Conservation (phyloP, 2,797 vertebrate species). For the Onychomys leucogaster region DNA sequence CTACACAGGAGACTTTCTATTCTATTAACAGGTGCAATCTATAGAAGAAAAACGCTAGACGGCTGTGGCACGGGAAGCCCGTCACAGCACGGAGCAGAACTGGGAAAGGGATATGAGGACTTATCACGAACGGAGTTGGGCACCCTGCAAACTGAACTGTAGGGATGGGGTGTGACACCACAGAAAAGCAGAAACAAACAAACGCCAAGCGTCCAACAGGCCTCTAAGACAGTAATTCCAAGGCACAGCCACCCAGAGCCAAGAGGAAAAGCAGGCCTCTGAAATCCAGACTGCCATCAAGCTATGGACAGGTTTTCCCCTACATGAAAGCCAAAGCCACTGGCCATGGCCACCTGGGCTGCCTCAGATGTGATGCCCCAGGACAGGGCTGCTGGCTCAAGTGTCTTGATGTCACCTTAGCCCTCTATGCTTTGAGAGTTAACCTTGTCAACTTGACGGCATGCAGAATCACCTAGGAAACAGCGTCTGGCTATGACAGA, state of each 20-base stretch:
- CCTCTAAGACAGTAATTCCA: neutral
- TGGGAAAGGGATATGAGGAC: no score
- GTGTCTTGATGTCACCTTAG: neutral
- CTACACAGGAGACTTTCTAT: neutral
- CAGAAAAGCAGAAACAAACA: neutral
- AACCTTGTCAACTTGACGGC: neutral
- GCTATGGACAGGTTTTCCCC: no score
- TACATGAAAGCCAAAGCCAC: neutral
- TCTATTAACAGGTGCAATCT: constrained; percentile 27
- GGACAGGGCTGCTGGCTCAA: neutral
- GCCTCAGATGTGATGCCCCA: neutral
- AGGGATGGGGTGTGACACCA: neutral
- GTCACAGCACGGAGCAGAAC: neutral
- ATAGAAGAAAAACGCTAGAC: constrained; percentile 15
- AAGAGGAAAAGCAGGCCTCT: neutral
- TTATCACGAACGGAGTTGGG: neutral
- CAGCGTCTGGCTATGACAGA: neutral
- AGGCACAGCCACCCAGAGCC: neutral
- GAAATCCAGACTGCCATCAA: neutral
- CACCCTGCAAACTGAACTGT: neutral
- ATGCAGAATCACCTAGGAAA: neutral
- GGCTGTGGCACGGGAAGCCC: neutral
- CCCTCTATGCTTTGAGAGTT: neutral
- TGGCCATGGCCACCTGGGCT: neutral
- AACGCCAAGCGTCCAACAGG: neutral